Conservation (phyloP, 1,140 invertebrate species). For the Drosophila hydei region DNA sequence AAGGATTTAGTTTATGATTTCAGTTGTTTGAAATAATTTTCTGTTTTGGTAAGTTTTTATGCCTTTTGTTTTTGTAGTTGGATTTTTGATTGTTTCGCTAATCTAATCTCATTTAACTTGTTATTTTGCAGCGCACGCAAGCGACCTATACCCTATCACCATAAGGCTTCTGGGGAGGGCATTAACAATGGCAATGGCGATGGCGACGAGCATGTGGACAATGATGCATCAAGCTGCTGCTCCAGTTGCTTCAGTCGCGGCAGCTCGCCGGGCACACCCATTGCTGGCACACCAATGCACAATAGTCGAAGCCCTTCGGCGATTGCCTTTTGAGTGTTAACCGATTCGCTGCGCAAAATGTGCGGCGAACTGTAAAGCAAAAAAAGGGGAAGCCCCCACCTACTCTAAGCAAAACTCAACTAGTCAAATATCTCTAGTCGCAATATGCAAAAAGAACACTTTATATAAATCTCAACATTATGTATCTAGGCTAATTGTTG, state of each 20-base stretch:
- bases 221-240: slow-evolving; percentile 88
- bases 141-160: slow-evolving; percentile 94
- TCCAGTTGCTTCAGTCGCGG: slow-evolving; percentile 86
- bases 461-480: background rate
- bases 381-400: background rate
- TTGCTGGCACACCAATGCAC: slow-evolving; percentile 53
- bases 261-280: slow-evolving; percentile 71
- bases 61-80: background rate
- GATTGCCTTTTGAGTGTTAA: slow-evolving; percentile 75
- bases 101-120: background rate
- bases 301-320: slow-evolving; percentile 74
- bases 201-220: slow-evolving; percentile 44
- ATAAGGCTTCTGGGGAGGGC: slow-evolving; percentile 87
- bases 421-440: slow-evolving; percentile 43
- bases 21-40: slow-evolving; percentile 52
- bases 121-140: slow-evolving; percentile 91
- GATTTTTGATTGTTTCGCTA: background rate
- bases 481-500: slow-evolving; percentile 54
- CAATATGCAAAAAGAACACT: slow-evolving; percentile 42
- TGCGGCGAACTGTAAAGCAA: slow-evolving; percentile 49
- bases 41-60: slow-evolving; percentile 61
- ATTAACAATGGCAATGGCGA: slow-evolving; percentile 29
- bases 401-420: slow-evolving; percentile 19
- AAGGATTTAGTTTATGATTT: slow-evolving; percentile 58
- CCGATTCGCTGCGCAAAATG: slow-evolving; percentile 69